Percentiles rank a stretch among this genome's conserved stretches.
Conservation (phyloP, 2,113 vertebrate species). For the Varanus salvator region DNA sequence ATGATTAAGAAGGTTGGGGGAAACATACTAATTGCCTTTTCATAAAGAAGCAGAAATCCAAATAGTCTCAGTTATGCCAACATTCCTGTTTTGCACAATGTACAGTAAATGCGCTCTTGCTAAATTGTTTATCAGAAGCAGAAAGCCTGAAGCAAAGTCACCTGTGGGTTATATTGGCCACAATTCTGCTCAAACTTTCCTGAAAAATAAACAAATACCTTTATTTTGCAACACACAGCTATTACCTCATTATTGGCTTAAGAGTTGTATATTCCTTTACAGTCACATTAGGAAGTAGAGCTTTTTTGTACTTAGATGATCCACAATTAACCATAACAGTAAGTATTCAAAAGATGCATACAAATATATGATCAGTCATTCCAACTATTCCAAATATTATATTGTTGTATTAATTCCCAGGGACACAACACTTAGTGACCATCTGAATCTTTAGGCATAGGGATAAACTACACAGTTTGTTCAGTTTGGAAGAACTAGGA, state of each 20-base stretch:
- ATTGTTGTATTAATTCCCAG: neutral
- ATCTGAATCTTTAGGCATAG: neutral
- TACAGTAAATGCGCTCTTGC: constrained; percentile 19
- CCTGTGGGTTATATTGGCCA: constrained; percentile 18
- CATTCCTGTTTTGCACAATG: neutral
- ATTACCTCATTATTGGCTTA: constrained; percentile 23
- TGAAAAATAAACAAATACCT: constrained; percentile 16
- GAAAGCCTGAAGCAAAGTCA: constrained; percentile 14
- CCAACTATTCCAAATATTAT: neutral
- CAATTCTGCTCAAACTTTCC: constrained; percentile 1
- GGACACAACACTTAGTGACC: neutral
- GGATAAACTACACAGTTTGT: neutral
- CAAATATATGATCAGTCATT: neutral
- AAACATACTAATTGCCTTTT: neutral
- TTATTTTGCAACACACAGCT: constrained; percentile 12
- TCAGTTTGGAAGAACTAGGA: neutral
- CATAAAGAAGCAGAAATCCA: constrained; percentile 1
- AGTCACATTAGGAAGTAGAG: constrained; percentile 9
- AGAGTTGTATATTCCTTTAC: neutral
- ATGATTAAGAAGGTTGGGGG: too few species aligned
- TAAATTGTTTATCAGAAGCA: constrained; percentile 30
- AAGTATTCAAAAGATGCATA: neutral
- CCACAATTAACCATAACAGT: neutral
- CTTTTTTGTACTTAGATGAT: neutral
- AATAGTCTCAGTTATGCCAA: constrained; percentile 1